Base-by-base conservation (phyloP, 2,888 invertebrate species). In the Leucophenga maculata region DNA sequence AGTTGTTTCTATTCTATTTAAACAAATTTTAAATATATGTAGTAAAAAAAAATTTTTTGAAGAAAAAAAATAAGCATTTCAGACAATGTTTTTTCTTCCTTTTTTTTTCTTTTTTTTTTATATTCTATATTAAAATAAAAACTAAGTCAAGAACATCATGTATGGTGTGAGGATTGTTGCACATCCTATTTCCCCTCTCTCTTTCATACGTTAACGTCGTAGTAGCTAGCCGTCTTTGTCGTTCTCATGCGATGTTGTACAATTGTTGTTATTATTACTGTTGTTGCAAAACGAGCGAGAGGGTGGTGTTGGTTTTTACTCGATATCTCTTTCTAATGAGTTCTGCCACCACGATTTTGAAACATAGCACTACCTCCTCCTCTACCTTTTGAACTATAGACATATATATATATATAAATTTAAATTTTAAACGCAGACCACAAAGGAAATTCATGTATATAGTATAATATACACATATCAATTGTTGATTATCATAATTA, bases 301-400 rank as follows among this genome's bases (percentile, higher is more conserved):
- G 11, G 39, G 48, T 67, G 71, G 59, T 16, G 46, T 68, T 72
- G 57, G 69, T 66, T 64, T 73, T 72, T 39, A 48, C 59, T 68
- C 68, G 68, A 71, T n/a, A n/a, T 75, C 11, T 39, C 4, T 39
- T 11, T 72, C 72, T 72, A 71, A 73, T 72, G 72, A 76, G 68
- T 76, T 66, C 60, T 64, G 72, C 75, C 66, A 75, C 71, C 71
- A 75, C 72, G 60, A 3, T 11, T 39, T 39, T 11, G 39, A 39
- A 39, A 39, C 39, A 6, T 8, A 11, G 3, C 39, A 11, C 39
- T 39, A 39, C 11, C 39, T 26, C 3, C 39, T 26, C 3, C 2
- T 39, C 39, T 39, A 39, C 1, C 39, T 39, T 9, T 39, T 39
- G 65, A 65, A 72, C 67, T 62, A 69, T 74, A 77, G 66, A 57